A percentile compares a stretch with the other conserved stretches of the same genome.
Conservation (phyloP, 1,140 invertebrate genomes). For the Drosophila truncata region DNA sequence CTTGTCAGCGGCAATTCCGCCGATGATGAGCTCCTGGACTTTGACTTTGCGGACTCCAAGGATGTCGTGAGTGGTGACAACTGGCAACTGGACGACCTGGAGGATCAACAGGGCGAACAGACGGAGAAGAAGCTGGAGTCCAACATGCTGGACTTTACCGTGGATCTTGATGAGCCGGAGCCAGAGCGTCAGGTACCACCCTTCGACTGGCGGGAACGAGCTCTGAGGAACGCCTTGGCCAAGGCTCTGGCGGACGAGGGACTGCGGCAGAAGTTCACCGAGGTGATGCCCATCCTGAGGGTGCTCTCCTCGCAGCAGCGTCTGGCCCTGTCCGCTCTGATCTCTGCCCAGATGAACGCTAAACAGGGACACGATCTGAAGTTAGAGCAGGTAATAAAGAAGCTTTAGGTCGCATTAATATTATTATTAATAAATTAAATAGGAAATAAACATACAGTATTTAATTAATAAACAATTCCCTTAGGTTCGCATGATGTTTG, state of each 20-base stretch:
- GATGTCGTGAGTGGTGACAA: conserved; percentile 41
- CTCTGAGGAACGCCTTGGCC: conserved; percentile 77
- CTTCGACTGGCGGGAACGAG: conserved; percentile 85
- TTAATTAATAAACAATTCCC: background rate
- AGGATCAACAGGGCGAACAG: conserved; percentile 39
- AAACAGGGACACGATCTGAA: conserved; percentile 85
- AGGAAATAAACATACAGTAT: too few relatives aligned
- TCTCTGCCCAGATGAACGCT: conserved; percentile 87
- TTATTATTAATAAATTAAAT: too few relatives aligned
- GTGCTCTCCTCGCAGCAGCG: conserved; percentile 88
- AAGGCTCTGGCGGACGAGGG: conserved; percentile 71
- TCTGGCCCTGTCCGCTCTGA: conserved; percentile 87
- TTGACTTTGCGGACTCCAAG: conserved; percentile 70
- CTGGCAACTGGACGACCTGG: conserved; percentile 61
- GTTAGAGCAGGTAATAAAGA: conserved; percentile 86
- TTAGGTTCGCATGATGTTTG: conserved; percentile 87
- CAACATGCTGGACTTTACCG: conserved; percentile 75
- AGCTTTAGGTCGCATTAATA: too few relatives aligned
- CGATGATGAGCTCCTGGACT: conserved; percentile 73
- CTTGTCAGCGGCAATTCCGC: conserved; percentile 49
- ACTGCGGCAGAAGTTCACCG: conserved; percentile 86
- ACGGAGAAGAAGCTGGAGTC: conserved; percentile 60
- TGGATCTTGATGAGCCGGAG: conserved; percentile 71
- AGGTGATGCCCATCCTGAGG: conserved; percentile 88
- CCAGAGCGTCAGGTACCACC: conserved; percentile 62